phyloP scores from a whole-genome alignment of 2,888 invertebrate species.

The Pristionchus fissidentatus region DNA sequence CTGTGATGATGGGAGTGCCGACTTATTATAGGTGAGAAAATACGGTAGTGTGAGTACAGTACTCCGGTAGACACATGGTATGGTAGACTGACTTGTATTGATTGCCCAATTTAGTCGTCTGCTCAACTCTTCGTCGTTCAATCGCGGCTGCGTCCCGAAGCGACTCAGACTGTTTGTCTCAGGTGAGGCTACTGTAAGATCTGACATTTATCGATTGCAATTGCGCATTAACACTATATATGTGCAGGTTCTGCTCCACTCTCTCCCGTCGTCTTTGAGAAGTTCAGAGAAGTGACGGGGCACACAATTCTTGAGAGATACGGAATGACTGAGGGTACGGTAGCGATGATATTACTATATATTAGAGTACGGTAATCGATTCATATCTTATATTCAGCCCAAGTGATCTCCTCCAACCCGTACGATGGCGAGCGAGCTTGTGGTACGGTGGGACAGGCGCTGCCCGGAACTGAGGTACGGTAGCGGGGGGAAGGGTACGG shows the following conservation, averaged over 20 bases:
- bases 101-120: constrained; percentile 14
- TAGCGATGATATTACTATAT: neutral
- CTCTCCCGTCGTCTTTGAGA: constrained; percentile 79
- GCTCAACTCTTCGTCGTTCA: constrained; percentile 32
- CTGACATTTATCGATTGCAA: neutral
- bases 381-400: constrained; percentile 52
- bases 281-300: constrained; percentile 85
- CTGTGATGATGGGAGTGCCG: constrained; percentile 74
- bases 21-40: constrained; percentile 65
- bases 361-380: neutral
- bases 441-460: constrained; percentile 84
- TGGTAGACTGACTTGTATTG: neutral
- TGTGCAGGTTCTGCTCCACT: constrained; percentile 88
- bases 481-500: constrained; percentile 35
- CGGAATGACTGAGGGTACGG: constrained; percentile 86
- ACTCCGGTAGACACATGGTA: neutral
- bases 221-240: neutral
- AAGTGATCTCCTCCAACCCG: constrained; percentile 70
- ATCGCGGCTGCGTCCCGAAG: neutral
- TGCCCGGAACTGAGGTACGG: constrained; percentile 77
- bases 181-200: too few relatives aligned
- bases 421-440: constrained; percentile 61
- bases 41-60: neutral
- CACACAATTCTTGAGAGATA: constrained; percentile 86
- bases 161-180: constrained; percentile 37